Evolutionary conservation across 2,888 invertebrate species (phyloP).

Genomic region (Psylliodes chrysocephalus): DNA sequence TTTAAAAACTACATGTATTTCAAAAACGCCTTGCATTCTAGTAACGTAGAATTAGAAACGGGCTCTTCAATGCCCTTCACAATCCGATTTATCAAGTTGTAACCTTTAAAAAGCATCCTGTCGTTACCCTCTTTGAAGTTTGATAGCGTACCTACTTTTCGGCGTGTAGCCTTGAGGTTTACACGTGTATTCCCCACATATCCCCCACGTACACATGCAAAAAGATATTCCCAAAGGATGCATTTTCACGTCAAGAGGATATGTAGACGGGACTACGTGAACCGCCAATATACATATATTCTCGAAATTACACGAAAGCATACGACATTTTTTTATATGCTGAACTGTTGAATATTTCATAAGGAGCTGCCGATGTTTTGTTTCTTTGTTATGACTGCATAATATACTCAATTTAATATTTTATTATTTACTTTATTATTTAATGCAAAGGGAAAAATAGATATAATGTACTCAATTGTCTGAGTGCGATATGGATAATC

Average conservation of each 20-base stretch:
- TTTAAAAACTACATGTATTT: too few relatives aligned
- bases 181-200: slow-evolving; percentile 40
- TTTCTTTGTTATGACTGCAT: too few relatives aligned
- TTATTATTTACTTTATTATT: too few relatives aligned
- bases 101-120: background rate
- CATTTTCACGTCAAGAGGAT: slow-evolving; percentile 33
- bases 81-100: too few relatives aligned
- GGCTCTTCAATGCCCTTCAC: too few relatives aligned
- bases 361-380: background rate
- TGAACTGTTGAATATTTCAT: slow-evolving; percentile 24
- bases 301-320: slow-evolving; percentile 21
- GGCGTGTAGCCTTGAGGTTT: slow-evolving; percentile 15
- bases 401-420: too few relatives aligned
- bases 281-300: slow-evolving; percentile 43
- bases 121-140: slow-evolving; percentile 1
- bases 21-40: too few relatives aligned
- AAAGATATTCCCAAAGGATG: slow-evolving; percentile 41
- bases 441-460: too few relatives aligned
- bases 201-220: slow-evolving; percentile 28
- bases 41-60: too few relatives aligned
- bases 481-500: too few relatives aligned
- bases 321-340: slow-evolving; percentile 3
- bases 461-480: too few relatives aligned
- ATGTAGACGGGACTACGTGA: slow-evolving; percentile 37
- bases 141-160: background rate